Percentiles rank a stretch among this genome's conserved stretches.
Evolutionary conservation across 2,113 vertebrate species (phyloP).

Genomic region (Amia ocellicauda): DNA sequence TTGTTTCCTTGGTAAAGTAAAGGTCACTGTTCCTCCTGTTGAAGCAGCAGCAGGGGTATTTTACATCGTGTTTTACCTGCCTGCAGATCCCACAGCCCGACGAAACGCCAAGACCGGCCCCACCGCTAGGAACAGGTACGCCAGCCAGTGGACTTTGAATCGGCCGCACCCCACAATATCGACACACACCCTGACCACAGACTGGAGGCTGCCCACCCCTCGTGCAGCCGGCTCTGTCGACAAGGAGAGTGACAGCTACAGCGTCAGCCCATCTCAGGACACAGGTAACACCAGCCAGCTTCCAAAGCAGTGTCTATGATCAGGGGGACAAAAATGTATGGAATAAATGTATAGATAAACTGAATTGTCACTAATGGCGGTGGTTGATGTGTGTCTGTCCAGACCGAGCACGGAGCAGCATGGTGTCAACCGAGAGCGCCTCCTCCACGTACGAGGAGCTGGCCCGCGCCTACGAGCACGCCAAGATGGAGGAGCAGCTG

Average conservation of each 20-base stretch:
- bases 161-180: constrained; percentile 94
- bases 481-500: constrained; percentile 98
- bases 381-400: background rate
- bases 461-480: constrained; percentile 94
- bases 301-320: no score
- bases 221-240: constrained; percentile 89
- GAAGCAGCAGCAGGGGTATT: background rate
- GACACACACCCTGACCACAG: constrained; percentile 93
- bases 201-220: constrained; percentile 95
- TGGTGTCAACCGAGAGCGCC: constrained; percentile 98
- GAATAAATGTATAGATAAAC: no score
- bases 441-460: constrained; percentile 98
- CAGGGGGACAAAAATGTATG: no score
- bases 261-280: constrained; percentile 96
- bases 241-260: constrained; percentile 98
- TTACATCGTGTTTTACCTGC: no score
- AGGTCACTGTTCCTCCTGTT: background rate
- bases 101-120: constrained; percentile 92
- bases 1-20: no score
- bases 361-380: no score
- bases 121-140: constrained; percentile 86
- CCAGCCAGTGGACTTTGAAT: constrained; percentile 98
- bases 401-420: constrained; percentile 97
- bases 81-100: constrained; percentile 90
- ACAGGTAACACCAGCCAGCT: constrained; percentile 71